A percentile compares a stretch with the other conserved stretches of the same genome.
Conservation (phyloP, 2,888 invertebrate species). For the Leptopilina myrica region DNA sequence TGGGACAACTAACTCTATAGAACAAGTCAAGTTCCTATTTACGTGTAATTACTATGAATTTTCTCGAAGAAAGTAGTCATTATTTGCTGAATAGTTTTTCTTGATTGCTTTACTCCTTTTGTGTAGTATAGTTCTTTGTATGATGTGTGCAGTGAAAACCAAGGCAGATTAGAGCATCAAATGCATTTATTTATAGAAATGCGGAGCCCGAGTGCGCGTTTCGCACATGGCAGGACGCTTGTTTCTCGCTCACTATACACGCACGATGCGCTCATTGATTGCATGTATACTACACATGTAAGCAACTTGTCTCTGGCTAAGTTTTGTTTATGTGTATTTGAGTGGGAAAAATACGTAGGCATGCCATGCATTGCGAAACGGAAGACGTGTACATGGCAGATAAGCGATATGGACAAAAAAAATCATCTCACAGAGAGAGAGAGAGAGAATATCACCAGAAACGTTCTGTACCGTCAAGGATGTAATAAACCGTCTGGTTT, state of each 20-base stretch:
- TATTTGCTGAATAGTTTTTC: background rate
- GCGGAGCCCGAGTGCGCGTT: constrained; percentile 39
- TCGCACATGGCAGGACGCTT: constrained; percentile 38
- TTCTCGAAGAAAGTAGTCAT: background rate
- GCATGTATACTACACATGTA: background rate
- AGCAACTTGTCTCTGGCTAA: constrained; percentile 28
- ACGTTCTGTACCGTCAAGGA: too few relatives aligned
- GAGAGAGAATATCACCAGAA: background rate
- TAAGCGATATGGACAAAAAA: background rate
- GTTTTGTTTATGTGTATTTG: constrained; percentile 12
- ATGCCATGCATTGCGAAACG: constrained; percentile 16
- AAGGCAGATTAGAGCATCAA: constrained; percentile 64
- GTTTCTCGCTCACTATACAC: constrained; percentile 41
- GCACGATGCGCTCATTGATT: constrained; percentile 24
- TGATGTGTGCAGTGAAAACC: constrained; percentile 40
- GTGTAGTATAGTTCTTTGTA: constrained; percentile 11
- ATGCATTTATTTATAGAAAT: constrained; percentile 67
- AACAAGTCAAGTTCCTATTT: background rate
- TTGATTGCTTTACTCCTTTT: background rate
- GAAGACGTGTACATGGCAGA: constrained; percentile 15
- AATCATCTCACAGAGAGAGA: constrained; percentile 13
- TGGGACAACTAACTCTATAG: too few relatives aligned
- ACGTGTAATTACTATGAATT: background rate
- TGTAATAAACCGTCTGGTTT: too few relatives aligned
- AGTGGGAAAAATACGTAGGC: constrained; percentile 3